Conservation (phyloP, 1,140 invertebrate genomes). For the Drosophila kurseongensis region DNA sequence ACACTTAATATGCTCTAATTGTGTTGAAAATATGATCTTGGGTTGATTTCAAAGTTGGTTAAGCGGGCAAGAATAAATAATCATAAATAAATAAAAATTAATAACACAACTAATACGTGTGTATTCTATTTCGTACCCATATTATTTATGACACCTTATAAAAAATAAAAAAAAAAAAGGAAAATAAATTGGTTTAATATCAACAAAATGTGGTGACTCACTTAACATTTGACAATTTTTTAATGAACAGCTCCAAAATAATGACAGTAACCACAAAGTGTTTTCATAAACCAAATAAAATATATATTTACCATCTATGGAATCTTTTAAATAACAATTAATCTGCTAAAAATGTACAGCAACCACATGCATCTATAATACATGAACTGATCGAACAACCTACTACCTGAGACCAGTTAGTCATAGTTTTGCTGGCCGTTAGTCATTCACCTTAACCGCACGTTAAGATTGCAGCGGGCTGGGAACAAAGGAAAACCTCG, state of each 20-base stretch:
- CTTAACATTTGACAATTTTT: neutral
- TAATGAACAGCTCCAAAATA: neutral
- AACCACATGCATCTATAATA: constrained; percentile 1
- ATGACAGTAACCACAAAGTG: neutral
- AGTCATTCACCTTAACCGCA: constrained; percentile 42
- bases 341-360: neutral
- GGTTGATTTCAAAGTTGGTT: constrained; percentile 2
- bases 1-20: constrained; percentile 55
- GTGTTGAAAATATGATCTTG: constrained; percentile 37
- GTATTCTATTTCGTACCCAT: too few relatives aligned
- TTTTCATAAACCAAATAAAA: neutral
- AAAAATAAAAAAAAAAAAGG: neutral
- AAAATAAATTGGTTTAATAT: neutral
- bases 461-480: constrained; percentile 23
- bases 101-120: neutral
- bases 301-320: neutral
- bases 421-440: constrained; percentile 45
- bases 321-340: too few relatives aligned
- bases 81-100: constrained; percentile 5
- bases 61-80: constrained; percentile 2
- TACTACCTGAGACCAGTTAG: constrained; percentile 32
- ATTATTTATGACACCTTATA: neutral
- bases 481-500: constrained; percentile 26
- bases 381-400: constrained; percentile 27
- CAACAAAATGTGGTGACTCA: neutral